These are phyloP conservation scores for Loriculus beryllinus DNA, from an alignment of 2,797 vertebrate species.

Conservation along the genomic window DNA sequence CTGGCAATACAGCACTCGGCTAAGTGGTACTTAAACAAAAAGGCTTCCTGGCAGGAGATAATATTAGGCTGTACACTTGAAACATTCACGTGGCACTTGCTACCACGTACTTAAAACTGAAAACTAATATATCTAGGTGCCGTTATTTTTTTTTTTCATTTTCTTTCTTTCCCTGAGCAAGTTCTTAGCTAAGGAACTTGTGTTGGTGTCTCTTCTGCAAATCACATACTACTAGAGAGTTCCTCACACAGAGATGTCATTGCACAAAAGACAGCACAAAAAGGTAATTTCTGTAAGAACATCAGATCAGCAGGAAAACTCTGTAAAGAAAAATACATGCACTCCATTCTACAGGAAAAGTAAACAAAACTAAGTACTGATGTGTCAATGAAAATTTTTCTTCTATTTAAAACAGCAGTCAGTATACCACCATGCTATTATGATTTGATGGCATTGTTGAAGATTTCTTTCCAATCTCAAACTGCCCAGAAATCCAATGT, in stretches of 20 bases:
- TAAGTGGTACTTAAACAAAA: neutral
- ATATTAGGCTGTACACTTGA: neutral
- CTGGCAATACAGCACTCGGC: neutral
- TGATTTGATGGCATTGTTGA: neutral
- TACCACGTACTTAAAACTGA: neutral
- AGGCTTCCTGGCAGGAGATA: neutral
- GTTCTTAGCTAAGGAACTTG: neutral
- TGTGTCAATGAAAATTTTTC: neutral
- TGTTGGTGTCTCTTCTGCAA: neutral
- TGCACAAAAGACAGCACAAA: neutral
- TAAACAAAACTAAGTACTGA: neutral
- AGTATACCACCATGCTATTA: neutral
- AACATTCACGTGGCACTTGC: neutral
- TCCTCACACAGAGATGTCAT: neutral
- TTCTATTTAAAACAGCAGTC: neutral
- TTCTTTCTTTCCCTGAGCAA: neutral
- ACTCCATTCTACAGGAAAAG: neutral
- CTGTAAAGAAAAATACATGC: neutral
- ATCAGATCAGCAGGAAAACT: neutral
- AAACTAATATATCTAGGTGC: neutral
- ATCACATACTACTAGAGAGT: neutral
- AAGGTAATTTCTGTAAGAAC: neutral
- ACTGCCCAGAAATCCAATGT: neutral
- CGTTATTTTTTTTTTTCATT: rapidly evolving
- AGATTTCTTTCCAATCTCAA: neutral